Percentiles rank a stretch among this genome's conserved stretches.
phyloP scores from a whole-genome alignment of 2,113 vertebrate species.

The Crotalus helleri region DNA sequence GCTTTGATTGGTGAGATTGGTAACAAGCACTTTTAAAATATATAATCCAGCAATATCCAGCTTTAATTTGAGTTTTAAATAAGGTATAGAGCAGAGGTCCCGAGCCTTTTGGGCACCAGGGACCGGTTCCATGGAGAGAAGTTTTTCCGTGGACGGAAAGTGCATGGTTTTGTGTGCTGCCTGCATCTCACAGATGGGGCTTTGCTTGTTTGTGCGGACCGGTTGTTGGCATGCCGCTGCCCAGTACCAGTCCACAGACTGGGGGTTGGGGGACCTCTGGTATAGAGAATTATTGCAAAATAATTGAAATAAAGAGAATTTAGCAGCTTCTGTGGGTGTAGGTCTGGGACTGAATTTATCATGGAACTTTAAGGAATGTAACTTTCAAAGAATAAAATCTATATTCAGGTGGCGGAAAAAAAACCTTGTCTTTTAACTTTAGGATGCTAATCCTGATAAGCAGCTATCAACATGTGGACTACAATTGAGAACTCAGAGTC shows the following conservation, averaged over 20 bases:
- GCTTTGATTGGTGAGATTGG: neutral
- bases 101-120: too few species aligned
- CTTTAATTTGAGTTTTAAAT: neutral
- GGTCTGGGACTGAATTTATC: neutral
- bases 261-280: too few species aligned
- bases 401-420: neutral
- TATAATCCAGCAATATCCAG: neutral
- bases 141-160: too few species aligned
- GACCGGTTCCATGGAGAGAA: too few species aligned
- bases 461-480: neutral
- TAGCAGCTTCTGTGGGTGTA: neutral
- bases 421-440: neutral
- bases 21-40: neutral
- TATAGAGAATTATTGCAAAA: neutral
- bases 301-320: neutral
- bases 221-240: too few species aligned
- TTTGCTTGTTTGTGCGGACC: too few species aligned
- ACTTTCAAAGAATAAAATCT: neutral
- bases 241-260: too few species aligned
- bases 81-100: neutral
- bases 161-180: too few species aligned
- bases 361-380: neutral
- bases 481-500: neutral
- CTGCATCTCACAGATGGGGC: too few species aligned
- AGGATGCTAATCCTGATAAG: neutral